Evolutionary conservation across 2,888 invertebrate species (phyloP).

Genomic region (Amblyjoppa fuscipennis): DNA sequence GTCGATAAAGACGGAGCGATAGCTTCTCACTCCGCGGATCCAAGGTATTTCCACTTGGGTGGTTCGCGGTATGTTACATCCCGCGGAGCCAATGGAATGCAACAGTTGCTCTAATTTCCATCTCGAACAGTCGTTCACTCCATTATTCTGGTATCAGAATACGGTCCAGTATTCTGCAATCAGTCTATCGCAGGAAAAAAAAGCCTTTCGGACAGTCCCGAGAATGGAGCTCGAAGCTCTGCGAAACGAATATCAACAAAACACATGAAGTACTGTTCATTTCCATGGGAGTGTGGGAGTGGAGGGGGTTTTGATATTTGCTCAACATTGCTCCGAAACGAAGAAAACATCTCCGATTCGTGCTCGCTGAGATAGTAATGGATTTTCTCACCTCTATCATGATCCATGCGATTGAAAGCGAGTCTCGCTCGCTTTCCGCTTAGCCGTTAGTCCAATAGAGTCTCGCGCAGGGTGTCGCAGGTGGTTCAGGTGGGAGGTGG

Average conservation of each 20-base stretch:
- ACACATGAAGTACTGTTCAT: not conserved
- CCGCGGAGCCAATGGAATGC: not conserved
- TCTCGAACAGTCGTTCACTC: not conserved
- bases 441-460: slow-evolving; percentile 48
- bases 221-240: not conserved
- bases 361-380: not conserved
- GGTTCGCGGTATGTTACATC: slow-evolving; percentile 30
- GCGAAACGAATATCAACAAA: not conserved
- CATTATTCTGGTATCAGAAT: too few relatives aligned
- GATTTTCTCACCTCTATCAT: slow-evolving; percentile 83
- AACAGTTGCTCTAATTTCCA: slow-evolving; percentile 22
- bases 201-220: not conserved
- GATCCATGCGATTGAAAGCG: slow-evolving; percentile 84
- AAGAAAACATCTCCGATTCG: not conserved
- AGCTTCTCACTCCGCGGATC: not conserved
- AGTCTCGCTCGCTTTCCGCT: slow-evolving; percentile 83
- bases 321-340: not conserved
- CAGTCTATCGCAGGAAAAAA: not conserved
- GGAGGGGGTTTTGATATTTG: not conserved
- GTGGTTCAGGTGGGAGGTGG: slow-evolving; percentile 74
- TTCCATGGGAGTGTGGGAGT: not conserved
- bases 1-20: slow-evolving; percentile 23
- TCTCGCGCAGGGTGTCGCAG: slow-evolving; percentile 68
- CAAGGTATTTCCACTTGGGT: not conserved
- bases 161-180: too few relatives aligned